Conservation (phyloP, 30 jellyfish, hydroid and myxozoan species). For the Hydra vulgaris region DNA sequence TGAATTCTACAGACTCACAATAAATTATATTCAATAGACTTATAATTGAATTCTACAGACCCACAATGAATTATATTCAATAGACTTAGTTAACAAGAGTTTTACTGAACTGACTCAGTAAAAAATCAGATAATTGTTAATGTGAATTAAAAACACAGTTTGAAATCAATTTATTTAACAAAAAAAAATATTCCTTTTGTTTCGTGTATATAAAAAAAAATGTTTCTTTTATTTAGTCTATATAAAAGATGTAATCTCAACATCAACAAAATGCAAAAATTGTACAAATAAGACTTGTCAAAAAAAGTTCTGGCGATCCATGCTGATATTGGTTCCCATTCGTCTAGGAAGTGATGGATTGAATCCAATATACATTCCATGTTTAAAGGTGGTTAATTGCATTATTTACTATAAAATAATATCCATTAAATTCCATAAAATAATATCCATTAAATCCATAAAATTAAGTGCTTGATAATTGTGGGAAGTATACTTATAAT, state of each 20-base stretch:
- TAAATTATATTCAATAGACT: no score
- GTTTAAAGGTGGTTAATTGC: constrained; percentile 91
- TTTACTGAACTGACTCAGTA: no score
- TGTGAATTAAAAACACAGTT: no score
- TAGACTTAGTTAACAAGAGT: no score
- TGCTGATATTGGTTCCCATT: constrained; percentile 76
- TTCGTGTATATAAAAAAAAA: no score
- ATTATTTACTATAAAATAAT: neutral
- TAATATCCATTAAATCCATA: neutral
- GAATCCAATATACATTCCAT: constrained; percentile 80
- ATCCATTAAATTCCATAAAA: no score
- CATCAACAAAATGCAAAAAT: constrained; percentile 55
- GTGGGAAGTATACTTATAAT: neutral
- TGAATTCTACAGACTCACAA: no score
- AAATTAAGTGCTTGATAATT: neutral
- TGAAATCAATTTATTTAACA: no score
- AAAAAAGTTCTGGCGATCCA: constrained; percentile 75
- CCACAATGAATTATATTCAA: no score
- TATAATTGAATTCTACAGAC: no score
- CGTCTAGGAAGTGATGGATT: constrained; percentile 93
- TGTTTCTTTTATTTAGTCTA: constrained; percentile 58
- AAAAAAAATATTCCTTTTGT: no score
- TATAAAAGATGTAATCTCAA: constrained; percentile 57
- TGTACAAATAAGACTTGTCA: constrained; percentile 49
- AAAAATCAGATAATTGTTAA: no score